A percentile compares a stretch with the other conserved stretches of the same genome.
Evolutionary conservation across 2,797 vertebrate species (phyloP).

Genomic region (Falco cherrug): DNA sequence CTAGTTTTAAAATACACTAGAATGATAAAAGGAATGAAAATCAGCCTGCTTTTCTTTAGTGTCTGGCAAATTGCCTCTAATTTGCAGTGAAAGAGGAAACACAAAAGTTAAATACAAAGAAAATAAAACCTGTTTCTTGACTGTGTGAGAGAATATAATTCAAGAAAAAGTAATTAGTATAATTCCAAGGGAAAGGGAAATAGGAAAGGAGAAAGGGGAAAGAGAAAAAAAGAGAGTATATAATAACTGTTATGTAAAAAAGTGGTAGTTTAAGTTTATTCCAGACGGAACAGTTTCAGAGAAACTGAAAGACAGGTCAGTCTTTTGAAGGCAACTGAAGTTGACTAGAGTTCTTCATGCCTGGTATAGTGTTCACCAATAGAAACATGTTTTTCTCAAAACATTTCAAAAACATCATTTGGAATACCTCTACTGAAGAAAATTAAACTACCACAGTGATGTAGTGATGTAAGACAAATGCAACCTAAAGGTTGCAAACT

Average conservation of each 20-base stretch:
- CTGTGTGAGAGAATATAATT: not conserved
- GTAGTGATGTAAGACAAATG: not conserved
- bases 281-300: not conserved
- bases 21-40: not conserved
- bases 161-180: not conserved
- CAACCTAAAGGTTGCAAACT: not conserved
- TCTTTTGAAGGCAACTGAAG: not conserved
- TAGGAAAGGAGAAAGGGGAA: not conserved
- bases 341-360: not conserved
- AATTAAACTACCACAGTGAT: not conserved
- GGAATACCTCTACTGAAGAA: not conserved
- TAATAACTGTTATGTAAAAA: not conserved
- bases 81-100: not conserved
- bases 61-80: not conserved
- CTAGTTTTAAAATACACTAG: not conserved
- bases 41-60: not conserved
- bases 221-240: not conserved
- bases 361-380: not conserved
- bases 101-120: not conserved
- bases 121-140: not conserved
- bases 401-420: not conserved
- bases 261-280: not conserved
- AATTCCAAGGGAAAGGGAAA: not conserved
- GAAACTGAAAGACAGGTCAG: not conserved
- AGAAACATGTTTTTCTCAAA: not conserved